These are phyloP conservation scores for Dipus sagitta DNA, from an alignment of 2,797 vertebrate genomes.

Conservation along the genomic window DNA sequence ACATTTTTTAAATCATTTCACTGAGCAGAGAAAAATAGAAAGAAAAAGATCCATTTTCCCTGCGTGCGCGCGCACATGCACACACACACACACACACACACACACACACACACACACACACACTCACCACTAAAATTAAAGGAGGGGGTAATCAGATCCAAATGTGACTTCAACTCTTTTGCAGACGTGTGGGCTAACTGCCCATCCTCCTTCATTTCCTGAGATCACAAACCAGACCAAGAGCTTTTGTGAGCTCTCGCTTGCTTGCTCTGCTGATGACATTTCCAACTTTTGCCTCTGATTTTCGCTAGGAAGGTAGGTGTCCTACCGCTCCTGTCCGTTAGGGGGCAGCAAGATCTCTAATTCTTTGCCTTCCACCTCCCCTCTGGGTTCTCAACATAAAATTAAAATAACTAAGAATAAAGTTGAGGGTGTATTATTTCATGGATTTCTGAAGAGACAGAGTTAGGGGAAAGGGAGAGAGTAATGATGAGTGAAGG, in stretches of 20 bases:
- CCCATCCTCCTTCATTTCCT: neutral
- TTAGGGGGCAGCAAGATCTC: constrained; percentile 77
- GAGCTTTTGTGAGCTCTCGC: neutral
- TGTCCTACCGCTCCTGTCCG: constrained; percentile 41
- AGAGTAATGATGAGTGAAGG: neutral
- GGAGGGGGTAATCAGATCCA: neutral
- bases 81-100: no score
- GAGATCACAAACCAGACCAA: neutral
- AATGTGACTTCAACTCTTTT: constrained; percentile 28
- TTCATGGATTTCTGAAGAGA: neutral
- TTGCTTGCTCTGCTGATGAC: neutral
- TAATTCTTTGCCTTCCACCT: neutral
- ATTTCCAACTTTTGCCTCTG: neutral
- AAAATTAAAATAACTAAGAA: neutral
- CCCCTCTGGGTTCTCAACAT: neutral
- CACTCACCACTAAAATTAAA: neutral
- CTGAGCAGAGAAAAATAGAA: neutral
- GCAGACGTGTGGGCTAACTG: neutral
- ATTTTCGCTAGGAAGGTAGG: neutral
- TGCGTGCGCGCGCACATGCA: no score
- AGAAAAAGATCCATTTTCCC: neutral
- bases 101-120: no score
- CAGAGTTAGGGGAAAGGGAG: neutral
- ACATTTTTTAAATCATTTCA: neutral
- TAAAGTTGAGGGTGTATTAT: neutral